Conservation (phyloP, 2,888 invertebrate species). For the Oeneis ivallda region DNA sequence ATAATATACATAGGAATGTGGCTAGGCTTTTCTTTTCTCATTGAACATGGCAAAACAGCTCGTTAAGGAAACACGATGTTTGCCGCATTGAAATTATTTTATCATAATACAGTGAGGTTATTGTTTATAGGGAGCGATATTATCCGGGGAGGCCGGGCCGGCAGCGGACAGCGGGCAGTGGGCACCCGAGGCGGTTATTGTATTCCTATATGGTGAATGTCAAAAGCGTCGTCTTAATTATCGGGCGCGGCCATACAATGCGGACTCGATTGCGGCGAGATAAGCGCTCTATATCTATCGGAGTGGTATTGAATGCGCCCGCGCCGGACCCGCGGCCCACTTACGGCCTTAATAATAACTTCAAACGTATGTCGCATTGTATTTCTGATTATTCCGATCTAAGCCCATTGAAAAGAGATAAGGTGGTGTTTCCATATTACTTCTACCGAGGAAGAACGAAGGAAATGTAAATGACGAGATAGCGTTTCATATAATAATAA, state of each 20-base stretch:
- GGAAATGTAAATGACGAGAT: conserved; percentile 29
- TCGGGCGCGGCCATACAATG: conserved; percentile 79
- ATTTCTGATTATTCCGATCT: conserved; percentile 76
- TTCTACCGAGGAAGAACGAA: conserved; percentile 28
- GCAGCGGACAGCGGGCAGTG: conserved; percentile 45
- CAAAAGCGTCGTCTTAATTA: conserved; percentile 82
- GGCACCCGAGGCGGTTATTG: conserved; percentile 79
- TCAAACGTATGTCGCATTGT: conserved; percentile 77
- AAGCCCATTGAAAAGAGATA: conserved; percentile 73
- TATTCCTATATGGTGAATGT: conserved; percentile 82
- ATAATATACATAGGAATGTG: conserved; percentile 51
- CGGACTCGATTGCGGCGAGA: conserved; percentile 78
- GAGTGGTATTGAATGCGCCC: conserved; percentile 65
- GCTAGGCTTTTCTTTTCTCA: conserved; percentile 48
- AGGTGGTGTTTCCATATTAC: conserved; percentile 55
- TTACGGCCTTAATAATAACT: conserved; percentile 76
- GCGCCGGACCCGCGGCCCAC: conserved; percentile 53
- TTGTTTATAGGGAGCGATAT: conserved; percentile 77
- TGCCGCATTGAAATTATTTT: conserved; percentile 77
- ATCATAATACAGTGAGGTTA: conserved; percentile 77
- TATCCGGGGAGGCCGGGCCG: conserved; percentile 63
- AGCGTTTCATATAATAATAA: not conserved
- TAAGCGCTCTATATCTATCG: conserved; percentile 73
- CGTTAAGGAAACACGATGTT: conserved; percentile 76
- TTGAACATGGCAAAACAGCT: conserved; percentile 62